Evolutionary conservation across 2,113 vertebrate genomes (phyloP).

Genomic region (Scatophagus argus): DNA sequence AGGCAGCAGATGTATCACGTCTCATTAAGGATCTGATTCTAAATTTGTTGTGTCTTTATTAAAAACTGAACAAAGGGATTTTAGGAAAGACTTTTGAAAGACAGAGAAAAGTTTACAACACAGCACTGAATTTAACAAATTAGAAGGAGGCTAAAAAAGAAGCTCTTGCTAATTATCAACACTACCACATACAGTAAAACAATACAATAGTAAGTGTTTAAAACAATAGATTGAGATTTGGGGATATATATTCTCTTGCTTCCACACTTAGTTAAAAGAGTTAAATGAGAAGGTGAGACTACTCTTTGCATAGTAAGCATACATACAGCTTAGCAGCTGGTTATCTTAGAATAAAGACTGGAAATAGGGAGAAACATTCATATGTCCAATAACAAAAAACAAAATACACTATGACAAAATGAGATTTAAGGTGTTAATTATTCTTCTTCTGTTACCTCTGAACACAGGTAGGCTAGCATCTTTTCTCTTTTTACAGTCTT

Average conservation of each 20-base stretch:
- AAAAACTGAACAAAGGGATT: constrained; percentile 33
- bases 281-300: too few species aligned
- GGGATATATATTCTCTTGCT: background rate
- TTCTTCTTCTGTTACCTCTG: background rate
- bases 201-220: too few species aligned
- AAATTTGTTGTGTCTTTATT: constrained; percentile 20
- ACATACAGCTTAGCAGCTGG: background rate
- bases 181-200: background rate
- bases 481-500: background rate
- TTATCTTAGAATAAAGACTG: background rate
- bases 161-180: background rate
- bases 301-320: too few species aligned
- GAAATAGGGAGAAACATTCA: background rate
- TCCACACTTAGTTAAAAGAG: too few species aligned
- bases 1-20: constrained; percentile 25
- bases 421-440: too few species aligned
- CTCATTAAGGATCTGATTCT: constrained; percentile 11
- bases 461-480: background rate
- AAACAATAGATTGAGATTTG: background rate
- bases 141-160: background rate
- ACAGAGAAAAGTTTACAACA: constrained; percentile 14
- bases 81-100: constrained; percentile 39
- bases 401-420: too few species aligned
- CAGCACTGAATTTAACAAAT: background rate
- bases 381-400: too few species aligned